A percentile compares a stretch with the other conserved stretches of the same genome.
Evolutionary conservation across 2,888 invertebrate species (phyloP).

Genomic region (Brachynemurus nebulosus): DNA sequence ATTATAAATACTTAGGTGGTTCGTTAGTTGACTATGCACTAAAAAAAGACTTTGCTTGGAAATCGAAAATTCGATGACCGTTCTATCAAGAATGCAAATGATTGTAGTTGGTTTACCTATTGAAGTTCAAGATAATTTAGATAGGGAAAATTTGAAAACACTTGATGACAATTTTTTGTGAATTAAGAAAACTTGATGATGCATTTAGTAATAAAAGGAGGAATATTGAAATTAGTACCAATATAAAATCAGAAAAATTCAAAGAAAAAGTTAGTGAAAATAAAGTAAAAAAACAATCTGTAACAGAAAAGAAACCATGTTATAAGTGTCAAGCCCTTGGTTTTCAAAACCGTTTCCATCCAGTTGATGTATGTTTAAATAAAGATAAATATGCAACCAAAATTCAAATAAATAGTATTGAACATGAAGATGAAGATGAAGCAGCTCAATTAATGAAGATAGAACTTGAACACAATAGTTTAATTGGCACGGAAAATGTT

Average conservation of each 20-base stretch:
- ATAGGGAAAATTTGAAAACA: conserved; percentile 4
- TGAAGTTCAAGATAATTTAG: conserved; percentile 8
- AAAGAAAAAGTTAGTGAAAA: not conserved
- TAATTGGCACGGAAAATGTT: conserved; percentile 4
- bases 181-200: conserved; percentile 6
- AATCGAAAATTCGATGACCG: conserved; percentile 1
- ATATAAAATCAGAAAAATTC: not conserved
- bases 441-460: too few species aligned
- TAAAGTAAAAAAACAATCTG: too few species aligned
- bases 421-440: too few species aligned
- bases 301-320: too few species aligned
- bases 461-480: too few species aligned
- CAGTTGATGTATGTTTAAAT: too few species aligned
- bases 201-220: not conserved
- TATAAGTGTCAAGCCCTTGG: too few species aligned
- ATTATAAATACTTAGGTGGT: conserved; percentile 8
- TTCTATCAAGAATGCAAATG: conserved; percentile 5
- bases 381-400: too few species aligned
- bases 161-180: conserved; percentile 2
- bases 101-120: conserved; percentile 8
- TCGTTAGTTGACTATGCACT: conserved; percentile 10
- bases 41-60: conserved; percentile 4
- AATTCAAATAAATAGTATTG: too few species aligned
- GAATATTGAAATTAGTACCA: not conserved
- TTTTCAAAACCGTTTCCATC: too few species aligned